phyloP scores from a whole-genome alignment of 2,113 vertebrate genomes.

The Prionailurus viverrinus region DNA sequence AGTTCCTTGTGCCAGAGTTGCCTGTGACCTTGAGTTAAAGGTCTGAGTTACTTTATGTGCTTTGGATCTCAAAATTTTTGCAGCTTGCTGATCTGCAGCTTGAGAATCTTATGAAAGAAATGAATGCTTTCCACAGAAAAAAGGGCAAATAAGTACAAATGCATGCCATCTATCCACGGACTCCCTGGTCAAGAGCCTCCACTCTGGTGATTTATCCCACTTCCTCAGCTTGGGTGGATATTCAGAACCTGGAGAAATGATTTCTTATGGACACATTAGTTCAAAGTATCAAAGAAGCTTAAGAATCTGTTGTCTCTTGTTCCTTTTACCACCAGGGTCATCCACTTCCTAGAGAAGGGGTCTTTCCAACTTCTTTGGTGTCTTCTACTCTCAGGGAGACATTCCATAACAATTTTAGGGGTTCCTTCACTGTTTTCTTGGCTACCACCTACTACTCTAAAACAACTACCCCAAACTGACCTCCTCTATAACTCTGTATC shows the following conservation, averaged over 20 bases:
- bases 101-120: neutral
- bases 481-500: neutral
- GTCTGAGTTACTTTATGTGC: neutral
- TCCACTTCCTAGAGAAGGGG: neutral
- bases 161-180: neutral
- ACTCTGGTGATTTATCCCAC: neutral
- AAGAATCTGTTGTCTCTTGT: neutral
- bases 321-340: neutral
- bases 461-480: neutral
- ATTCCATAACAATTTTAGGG: neutral
- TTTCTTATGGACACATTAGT: neutral
- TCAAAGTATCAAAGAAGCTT: slow-evolving; percentile 13
- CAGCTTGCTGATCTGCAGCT: neutral
- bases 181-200: neutral
- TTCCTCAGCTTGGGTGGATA: neutral
- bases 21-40: slow-evolving; percentile 49
- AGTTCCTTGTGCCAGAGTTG: neutral
- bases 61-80: neutral
- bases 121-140: neutral
- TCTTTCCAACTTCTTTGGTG: neutral
- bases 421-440: neutral
- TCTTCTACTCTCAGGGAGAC: neutral
- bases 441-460: neutral
- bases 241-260: neutral
- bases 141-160: neutral